Conservation (phyloP, 2,888 invertebrate species). For the Odontothrips loti region DNA sequence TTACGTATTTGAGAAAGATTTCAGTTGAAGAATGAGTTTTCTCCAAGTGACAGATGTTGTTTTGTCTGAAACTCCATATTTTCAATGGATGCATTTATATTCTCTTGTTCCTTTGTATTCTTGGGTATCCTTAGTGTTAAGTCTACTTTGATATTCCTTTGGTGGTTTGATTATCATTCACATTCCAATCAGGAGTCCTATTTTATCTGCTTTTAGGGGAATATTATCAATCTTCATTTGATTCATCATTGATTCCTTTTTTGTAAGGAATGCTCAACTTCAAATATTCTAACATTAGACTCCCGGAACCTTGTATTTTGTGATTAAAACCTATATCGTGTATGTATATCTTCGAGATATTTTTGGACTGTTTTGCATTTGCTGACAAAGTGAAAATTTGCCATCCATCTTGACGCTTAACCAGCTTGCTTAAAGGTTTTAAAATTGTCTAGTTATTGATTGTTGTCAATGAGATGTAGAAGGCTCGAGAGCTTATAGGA, state of each 20-base stretch:
- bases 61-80: too few species aligned
- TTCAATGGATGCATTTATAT: neutral
- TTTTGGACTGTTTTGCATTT: constrained; percentile 4
- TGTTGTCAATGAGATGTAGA: neutral
- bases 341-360: neutral
- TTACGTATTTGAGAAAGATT: too few species aligned
- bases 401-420: neutral
- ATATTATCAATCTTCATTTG: too few species aligned
- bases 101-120: neutral
- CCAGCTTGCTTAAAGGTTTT: neutral
- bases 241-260: too few species aligned
- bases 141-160: too few species aligned
- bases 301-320: neutral
- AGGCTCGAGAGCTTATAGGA: neutral
- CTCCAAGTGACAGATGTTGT: too few species aligned
- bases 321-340: neutral
- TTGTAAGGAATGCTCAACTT: neutral
- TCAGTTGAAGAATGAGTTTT: too few species aligned
- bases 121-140: too few species aligned
- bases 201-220: too few species aligned
- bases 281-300: neutral
- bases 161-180: too few species aligned
- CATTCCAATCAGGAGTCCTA: too few species aligned
- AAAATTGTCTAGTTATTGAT: neutral
- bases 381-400: neutral